Evolutionary conservation across 2,797 vertebrate genomes (phyloP), one percentile per base, ranked within the genome.

Genomic region (Poecilia picta): DNA sequence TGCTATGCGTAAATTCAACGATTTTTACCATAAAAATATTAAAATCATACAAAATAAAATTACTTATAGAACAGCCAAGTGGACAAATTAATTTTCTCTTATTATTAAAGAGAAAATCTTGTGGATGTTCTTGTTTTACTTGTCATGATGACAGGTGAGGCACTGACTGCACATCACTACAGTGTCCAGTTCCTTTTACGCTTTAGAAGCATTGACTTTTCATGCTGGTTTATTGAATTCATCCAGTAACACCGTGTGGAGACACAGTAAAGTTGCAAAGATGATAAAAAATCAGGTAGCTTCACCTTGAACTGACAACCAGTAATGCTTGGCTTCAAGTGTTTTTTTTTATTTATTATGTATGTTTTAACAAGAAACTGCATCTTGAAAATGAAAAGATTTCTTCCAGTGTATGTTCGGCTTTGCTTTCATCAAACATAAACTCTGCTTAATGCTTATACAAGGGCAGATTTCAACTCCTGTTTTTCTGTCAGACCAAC

Each of bases 221-320:
- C 33, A 64, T 64, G 28, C 8, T 64, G 62, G 16, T 53, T n/a
- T 23, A 72, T 16, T 2, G 43, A 72, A 75, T 59, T 55, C 41
- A 81, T 77, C 39, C 10, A 46, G 0, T 28, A 62, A 64, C 16
- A 0, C 7, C 20, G 2, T 39, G 62, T 39, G 33, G n/a, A 43
- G 12, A 64, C 28, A 36, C 55, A 7, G 12, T 43, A 62, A 79
- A 73, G 23, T 33, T 8, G 45, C 51, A 77, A 57, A 75, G 59
- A 80, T 47, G 12, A 51, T 13, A 74, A 71, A n/a, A 39, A 18
- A 23, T 23, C 18, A 23, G 33, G 10, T 66, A 11, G 33, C 20
- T 66, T 66, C 36, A 66, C 72, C 73, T 83, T 75, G 45, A 59
- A 53, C n/a, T 62, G 68, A 78, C 72, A 81, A 68, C 23, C 3